Conservation (phyloP, 2,888 invertebrate species). For the Trichogramma dendrolimi region DNA sequence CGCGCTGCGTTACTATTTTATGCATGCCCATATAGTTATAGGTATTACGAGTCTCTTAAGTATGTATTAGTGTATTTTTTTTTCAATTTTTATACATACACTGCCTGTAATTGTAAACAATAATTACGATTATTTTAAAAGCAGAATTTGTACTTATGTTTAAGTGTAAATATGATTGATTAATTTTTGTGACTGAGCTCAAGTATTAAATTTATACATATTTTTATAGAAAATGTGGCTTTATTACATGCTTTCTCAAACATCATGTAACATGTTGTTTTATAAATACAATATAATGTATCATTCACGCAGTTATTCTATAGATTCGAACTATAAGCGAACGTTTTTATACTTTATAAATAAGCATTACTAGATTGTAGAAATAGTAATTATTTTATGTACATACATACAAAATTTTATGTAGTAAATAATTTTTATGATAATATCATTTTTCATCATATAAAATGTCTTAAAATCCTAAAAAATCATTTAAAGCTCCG, state of each 20-base stretch:
- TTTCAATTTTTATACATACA: too few relatives aligned
- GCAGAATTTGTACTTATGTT: slow-evolving; percentile 30
- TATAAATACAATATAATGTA: slow-evolving; percentile 11
- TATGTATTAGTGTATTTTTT: too few relatives aligned
- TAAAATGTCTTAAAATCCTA: slow-evolving; percentile 15
- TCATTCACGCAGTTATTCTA: slow-evolving; percentile 19
- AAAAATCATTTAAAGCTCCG: slow-evolving; percentile 3
- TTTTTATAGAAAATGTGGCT: slow-evolving; percentile 31
- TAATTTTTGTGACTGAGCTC: too few relatives aligned
- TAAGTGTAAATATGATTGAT: slow-evolving; percentile 29
- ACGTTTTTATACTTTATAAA: slow-evolving; percentile 12
- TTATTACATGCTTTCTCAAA: slow-evolving; percentile 18
- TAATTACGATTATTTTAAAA: too few relatives aligned
- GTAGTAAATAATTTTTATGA: neutral
- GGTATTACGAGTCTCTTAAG: too few relatives aligned
- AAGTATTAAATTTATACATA: slow-evolving; percentile 33
- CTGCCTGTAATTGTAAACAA: too few relatives aligned
- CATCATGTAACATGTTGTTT: too few relatives aligned
- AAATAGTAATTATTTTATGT: slow-evolving; percentile 15
- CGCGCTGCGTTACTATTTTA: too few relatives aligned
- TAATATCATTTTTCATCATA: neutral
- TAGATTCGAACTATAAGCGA: slow-evolving; percentile 13
- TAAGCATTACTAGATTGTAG: slow-evolving; percentile 9
- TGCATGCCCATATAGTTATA: too few relatives aligned
- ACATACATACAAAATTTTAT: slow-evolving; percentile 24